A percentile compares a stretch with the other conserved stretches of the same genome.
These are phyloP conservation scores for Amazona guildingii DNA, from an alignment of 2,113 vertebrate genomes.

Conservation along the genomic window DNA sequence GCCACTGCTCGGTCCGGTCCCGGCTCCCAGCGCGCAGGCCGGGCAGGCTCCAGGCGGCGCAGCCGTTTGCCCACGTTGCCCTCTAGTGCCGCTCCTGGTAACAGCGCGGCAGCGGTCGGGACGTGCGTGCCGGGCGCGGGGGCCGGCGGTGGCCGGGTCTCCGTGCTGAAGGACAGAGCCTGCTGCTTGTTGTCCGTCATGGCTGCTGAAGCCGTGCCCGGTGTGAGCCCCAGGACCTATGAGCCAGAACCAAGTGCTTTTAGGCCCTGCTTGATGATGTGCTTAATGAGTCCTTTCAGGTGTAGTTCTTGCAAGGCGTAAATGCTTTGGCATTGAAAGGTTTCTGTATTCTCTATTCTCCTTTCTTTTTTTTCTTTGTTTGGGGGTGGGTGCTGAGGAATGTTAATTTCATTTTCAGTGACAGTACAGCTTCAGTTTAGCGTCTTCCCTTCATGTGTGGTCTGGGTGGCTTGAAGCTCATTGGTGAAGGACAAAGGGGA, in stretches of 20 bases:
- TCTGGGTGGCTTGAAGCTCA: not conserved
- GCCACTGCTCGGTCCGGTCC: rapidly evolving
- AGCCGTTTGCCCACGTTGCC: conserved; percentile 32
- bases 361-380: not conserved
- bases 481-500: not conserved
- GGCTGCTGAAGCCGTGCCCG: not conserved
- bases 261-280: rapidly evolving
- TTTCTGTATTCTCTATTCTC: not conserved
- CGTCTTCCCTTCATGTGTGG: not conserved
- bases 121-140: not conserved
- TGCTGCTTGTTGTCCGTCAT: rapidly evolving
- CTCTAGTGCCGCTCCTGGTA: conserved; percentile 38
- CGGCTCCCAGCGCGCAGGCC: not conserved
- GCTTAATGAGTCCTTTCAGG: not conserved
- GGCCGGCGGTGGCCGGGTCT: rapidly evolving
- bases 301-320: not conserved
- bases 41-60: not conserved
- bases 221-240: rapidly evolving
- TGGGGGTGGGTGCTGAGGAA: not conserved
- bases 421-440: not conserved
- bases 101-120: not conserved
- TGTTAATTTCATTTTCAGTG: not conserved
- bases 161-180: not conserved
- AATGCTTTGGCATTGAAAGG: not conserved
- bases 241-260: not conserved